Conservation (phyloP, 2,113 vertebrate genomes). For the Neogobius melanostomus region DNA sequence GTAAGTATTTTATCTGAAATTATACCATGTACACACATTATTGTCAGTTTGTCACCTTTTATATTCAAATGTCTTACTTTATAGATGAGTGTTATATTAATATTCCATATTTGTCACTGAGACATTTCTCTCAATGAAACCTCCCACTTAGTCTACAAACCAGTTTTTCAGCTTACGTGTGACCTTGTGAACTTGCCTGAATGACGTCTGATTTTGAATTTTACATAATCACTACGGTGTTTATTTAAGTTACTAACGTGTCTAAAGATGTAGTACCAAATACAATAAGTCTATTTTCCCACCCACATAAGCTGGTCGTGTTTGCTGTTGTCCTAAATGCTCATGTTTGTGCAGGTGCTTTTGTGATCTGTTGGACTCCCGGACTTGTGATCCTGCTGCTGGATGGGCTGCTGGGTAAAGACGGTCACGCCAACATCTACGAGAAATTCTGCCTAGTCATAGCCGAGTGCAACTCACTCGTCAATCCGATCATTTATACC, state of each 20-base stretch:
- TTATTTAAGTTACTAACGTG: too few species aligned
- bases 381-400: conserved; percentile 86
- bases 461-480: conserved; percentile 89
- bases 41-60: not conserved
- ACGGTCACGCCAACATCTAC: conserved; percentile 76
- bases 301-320: not conserved
- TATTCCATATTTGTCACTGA: not conserved
- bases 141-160: conserved; percentile 21
- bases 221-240: too few species aligned
- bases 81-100: not conserved
- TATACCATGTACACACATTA: not conserved
- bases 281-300: too few species aligned
- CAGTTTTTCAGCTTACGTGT: conserved; percentile 22
- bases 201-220: not conserved
- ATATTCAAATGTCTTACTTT: too few species aligned
- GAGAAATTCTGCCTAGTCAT: conserved; percentile 90
- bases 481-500: conserved; percentile 90
- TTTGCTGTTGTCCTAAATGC: not conserved
- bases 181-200: not conserved
- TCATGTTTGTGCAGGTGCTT: conserved; percentile 78
- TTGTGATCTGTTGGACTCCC: conserved; percentile 93
- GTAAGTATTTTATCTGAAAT: conserved; percentile 68
- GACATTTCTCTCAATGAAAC: not conserved
- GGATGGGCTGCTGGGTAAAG: conserved; percentile 81
- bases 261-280: too few species aligned